Conservation (phyloP, 2,113 vertebrate species). For the Picathartes gymnocephalus region DNA sequence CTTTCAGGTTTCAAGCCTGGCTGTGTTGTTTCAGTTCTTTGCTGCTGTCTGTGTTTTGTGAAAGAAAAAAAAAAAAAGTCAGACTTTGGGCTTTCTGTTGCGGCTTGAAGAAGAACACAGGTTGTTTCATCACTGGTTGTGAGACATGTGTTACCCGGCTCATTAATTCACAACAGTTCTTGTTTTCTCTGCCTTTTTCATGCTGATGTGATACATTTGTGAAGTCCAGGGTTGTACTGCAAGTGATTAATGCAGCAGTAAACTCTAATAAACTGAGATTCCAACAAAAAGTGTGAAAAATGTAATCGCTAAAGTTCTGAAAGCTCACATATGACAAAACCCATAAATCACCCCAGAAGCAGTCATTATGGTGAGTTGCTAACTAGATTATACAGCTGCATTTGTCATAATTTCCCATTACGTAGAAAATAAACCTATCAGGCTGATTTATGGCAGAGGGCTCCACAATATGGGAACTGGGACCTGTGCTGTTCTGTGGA, state of each 20-base stretch:
- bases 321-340: conserved; percentile 65
- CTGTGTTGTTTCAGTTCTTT: background rate
- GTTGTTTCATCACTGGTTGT: conserved; percentile 45
- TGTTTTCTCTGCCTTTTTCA: conserved; percentile 59
- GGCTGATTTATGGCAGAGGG: conserved; percentile 53
- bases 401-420: conserved; percentile 69
- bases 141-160: conserved; percentile 51
- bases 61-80: background rate
- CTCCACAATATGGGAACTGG: conserved; percentile 48
- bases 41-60: background rate
- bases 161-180: conserved; percentile 58
- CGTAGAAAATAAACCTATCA: conserved; percentile 64
- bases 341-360: conserved; percentile 59
- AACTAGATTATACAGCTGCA: conserved; percentile 64
- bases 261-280: conserved; percentile 56
- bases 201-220: conserved; percentile 44
- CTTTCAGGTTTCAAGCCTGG: background rate
- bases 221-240: conserved; percentile 23
- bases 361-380: conserved; percentile 65
- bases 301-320: conserved; percentile 65
- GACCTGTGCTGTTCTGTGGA: conserved; percentile 3
- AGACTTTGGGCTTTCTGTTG: conserved; percentile 10
- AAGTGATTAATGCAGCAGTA: conserved; percentile 59
- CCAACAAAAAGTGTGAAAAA: conserved; percentile 64
- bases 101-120: conserved; percentile 19